Percentiles rank a stretch among this genome's conserved stretches.
Conservation (phyloP, 2,888 invertebrate species). For the Amiota minor region DNA sequence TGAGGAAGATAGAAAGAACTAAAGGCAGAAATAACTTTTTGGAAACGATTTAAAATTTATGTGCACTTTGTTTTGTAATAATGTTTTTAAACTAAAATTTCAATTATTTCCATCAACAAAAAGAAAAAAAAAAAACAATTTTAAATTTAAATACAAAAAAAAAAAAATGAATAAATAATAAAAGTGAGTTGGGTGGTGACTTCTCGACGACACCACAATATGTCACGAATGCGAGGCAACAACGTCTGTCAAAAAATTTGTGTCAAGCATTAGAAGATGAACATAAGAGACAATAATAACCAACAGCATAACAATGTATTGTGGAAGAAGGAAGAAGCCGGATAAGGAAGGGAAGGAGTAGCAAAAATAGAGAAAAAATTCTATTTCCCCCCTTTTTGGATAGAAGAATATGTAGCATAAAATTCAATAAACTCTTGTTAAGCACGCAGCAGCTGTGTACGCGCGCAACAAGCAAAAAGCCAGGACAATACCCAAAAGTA, state of each 20-base stretch:
- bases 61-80: slow-evolving; percentile 49
- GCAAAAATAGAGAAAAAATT: not conserved
- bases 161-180: slow-evolving; percentile 46
- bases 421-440: slow-evolving; percentile 67
- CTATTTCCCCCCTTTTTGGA: not conserved
- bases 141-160: slow-evolving; percentile 48
- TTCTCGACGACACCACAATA: slow-evolving; percentile 10
- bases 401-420: slow-evolving; percentile 45
- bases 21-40: not conserved
- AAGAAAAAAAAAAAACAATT: slow-evolving; percentile 13
- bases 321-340: not conserved
- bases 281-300: not conserved
- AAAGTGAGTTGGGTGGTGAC: not conserved
- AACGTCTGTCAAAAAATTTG: slow-evolving; percentile 40
- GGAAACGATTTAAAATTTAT: slow-evolving; percentile 48
- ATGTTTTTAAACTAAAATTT: slow-evolving; percentile 64
- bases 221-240: slow-evolving; percentile 30
- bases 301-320: not conserved
- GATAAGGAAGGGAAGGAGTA: not conserved
- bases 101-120: slow-evolving; percentile 55
- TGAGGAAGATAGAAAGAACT: slow-evolving; percentile 36
- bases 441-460: slow-evolving; percentile 52
- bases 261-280: slow-evolving; percentile 7
- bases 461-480: slow-evolving; percentile 15
- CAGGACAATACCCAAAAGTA: slow-evolving; percentile 16